Conservation (phyloP, 2,113 vertebrate species). For the Pedetes capensis region DNA sequence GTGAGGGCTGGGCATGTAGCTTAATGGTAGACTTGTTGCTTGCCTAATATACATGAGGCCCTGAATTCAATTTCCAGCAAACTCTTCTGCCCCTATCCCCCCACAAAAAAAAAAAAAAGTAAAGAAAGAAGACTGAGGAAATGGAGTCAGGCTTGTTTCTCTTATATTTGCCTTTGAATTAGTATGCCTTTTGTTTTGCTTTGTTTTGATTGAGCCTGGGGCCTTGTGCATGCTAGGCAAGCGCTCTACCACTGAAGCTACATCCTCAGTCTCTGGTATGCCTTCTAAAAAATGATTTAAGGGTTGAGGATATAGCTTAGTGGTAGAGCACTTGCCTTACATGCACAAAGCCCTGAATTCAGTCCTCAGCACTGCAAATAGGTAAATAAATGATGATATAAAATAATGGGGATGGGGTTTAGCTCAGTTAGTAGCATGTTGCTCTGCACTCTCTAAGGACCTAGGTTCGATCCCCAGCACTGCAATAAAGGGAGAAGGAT, state of each 20-base stretch:
- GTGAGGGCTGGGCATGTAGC: neutral
- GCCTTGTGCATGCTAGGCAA: too few relatives aligned
- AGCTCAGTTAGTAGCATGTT: too few relatives aligned
- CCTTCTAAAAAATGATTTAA: neutral
- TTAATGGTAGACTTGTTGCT: neutral
- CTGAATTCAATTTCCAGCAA: neutral
- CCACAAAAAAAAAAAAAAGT: neutral
- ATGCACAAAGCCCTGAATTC: neutral
- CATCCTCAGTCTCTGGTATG: too few relatives aligned
- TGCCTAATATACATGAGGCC: neutral
- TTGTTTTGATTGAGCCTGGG: too few relatives aligned
- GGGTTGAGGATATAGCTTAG: neutral
- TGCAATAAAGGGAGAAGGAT: too few relatives aligned
- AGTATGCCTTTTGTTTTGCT: neutral
- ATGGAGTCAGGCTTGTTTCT: neutral
- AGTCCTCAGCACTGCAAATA: neutral
- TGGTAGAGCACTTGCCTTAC: neutral
- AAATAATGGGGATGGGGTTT: too few relatives aligned
- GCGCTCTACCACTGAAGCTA: too few relatives aligned
- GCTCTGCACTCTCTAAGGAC: too few relatives aligned
- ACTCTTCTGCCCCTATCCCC: neutral
- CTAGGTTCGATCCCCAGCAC: too few relatives aligned
- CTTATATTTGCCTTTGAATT: constrained; percentile 28
- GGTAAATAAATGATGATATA: too few relatives aligned
- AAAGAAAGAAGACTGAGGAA: neutral